These are phyloP conservation scores for Anagyrus pseudococci DNA, from an alignment of 2,888 invertebrate genomes.

Conservation along the genomic window DNA sequence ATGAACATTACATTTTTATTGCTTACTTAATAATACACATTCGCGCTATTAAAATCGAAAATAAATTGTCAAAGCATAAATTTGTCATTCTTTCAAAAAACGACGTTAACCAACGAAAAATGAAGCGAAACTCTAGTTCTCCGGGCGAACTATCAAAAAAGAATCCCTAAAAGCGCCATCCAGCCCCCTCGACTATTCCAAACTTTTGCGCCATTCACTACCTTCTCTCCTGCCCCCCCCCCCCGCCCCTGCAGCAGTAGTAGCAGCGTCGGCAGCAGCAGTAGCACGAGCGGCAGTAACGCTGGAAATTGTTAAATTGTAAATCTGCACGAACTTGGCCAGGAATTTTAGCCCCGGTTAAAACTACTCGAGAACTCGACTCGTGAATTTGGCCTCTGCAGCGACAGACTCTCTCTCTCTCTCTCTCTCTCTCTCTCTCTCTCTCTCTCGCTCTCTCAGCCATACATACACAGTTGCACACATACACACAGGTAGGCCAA, in stretches of 20 bases:
- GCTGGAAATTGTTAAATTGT: conserved; percentile 39
- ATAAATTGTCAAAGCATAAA: no score
- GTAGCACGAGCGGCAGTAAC: neutral
- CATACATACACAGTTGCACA: neutral
- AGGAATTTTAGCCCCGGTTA: conserved; percentile 28
- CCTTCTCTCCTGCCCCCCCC: neutral
- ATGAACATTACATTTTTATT: no score
- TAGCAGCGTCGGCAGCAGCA: conserved; percentile 3
- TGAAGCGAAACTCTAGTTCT: conserved; percentile 7
- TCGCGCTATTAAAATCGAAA: no score
- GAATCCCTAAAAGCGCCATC: conserved; percentile 34
- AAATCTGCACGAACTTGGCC: conserved; percentile 36
- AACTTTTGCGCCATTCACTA: conserved; percentile 30
- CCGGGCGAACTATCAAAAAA: conserved; percentile 24
- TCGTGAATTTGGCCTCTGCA: conserved; percentile 20
- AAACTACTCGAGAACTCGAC: conserved; percentile 37
- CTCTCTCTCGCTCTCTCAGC: neutral
- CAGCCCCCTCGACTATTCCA: conserved; percentile 23
- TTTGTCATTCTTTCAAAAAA: no score
- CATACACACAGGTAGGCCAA: neutral
- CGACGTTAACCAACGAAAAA: no score
- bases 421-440: neutral
- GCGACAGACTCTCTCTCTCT: neutral
- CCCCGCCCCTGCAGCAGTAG: neutral
- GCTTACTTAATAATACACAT: no score